Evolutionary conservation across 2,888 invertebrate species (phyloP), one percentile per base, ranked within the genome.

Genomic region (Eupithecia tripunctaria): DNA sequence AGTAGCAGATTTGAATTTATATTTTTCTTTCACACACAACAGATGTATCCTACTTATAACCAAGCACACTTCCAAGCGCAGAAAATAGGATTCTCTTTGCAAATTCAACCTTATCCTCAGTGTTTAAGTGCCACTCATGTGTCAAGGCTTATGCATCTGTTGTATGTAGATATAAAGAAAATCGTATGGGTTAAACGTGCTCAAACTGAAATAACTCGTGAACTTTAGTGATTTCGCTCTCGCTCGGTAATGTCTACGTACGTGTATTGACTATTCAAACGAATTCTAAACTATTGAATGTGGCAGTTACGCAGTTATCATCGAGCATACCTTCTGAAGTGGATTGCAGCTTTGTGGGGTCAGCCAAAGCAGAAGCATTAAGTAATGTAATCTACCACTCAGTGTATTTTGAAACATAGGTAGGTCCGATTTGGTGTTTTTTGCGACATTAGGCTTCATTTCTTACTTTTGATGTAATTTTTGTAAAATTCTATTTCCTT

Each of bases 41-140:
- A 51, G 51, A 51, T 51, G n/a, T 51, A 51, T 51, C 15, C 51
- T 51, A 21, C 21, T 21, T 51, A 51, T 21, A 51, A 56, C 56
- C 25, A 56, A 25, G 25, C 8, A 29, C 21, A 18, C 29, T 60
- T 60, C 18, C 29, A 29, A 60, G 60, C 29, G 1, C 27, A 8
- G 29, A 60, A 60, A 60, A 18, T 60, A 25, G 25, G 56, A 56
- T 56, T 56, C 25, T 56, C 56, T 60, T 60, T 60, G 60, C 60
- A 56, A 56, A 1, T 25, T 56, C 56, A 56, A 56, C 56, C 56
- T 56, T 56, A 25, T 60, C 60, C 60, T 74, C 64, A 65, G 75
- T 72, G 77, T 80, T 78, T 80, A 76, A 71, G 77, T 79, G 69
- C 67, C 73, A 70, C 70, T 73, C 73, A 67, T 38, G 64, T 73